Base-by-base conservation (phyloP, 2,797 vertebrate genomes). In the Sebastes minor region DNA sequence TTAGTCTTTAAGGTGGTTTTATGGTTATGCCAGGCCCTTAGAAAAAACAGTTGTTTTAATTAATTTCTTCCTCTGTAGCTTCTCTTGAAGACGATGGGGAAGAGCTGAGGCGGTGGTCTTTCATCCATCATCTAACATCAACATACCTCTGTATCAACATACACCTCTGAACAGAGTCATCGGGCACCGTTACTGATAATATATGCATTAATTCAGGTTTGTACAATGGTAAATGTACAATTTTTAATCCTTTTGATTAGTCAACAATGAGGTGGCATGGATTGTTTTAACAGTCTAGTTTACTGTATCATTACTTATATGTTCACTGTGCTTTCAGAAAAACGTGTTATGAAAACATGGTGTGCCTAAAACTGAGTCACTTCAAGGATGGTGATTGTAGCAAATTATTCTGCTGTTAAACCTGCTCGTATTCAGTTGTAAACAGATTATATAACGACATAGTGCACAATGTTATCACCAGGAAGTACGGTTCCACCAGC, bases 21-120 rank as follows among this genome's bases (percentile, higher is more conserved):
- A 35, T 5, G 8, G 12, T 49, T 28, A 35, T 6, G 4, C 3
- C 23, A 7, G 10, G 14, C 8, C 20, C 18, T 53, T 32, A 68
- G 20, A 32, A 28, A 25, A 55, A 66, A 1, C 13, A 20, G 2
- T 16, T 6, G 9, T 67, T 63, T 80, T 59, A 22, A 64, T 20
- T 4, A 1, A 1, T 67, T 76, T 3, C 7, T 78, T 78, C 23
- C 32, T 86, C 56, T 78, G 27, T 55, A 96, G 96, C 90, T 96
- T 73, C 93, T 96, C 61, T 66, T 96, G 59, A 95, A 95, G 90
- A 92, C 94, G 86, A 95, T 96, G 93, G 93, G 86, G 28, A 95
- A 92, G 83, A 88, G 76, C 90, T 96, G 86, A 96, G 35, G 56
- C 13, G 1, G 38, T 33, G 2, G 33, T 22, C n/a, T 71, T 65